phyloP scores from a whole-genome alignment of 1,140 invertebrate species.

The Aricia agestis region DNA sequence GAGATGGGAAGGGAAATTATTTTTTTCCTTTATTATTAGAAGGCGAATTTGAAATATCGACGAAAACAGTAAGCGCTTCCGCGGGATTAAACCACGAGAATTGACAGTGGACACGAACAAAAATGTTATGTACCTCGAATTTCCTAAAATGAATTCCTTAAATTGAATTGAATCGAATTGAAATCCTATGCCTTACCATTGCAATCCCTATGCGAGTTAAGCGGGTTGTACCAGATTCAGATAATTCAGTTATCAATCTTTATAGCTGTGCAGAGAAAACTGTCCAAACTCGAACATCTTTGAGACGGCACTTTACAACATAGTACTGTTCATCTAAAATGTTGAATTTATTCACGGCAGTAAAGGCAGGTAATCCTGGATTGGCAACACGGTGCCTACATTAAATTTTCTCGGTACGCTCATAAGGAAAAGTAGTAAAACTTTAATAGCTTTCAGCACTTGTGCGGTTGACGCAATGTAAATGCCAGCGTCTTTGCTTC shows the following conservation, averaged over 20 bases:
- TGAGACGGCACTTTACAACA: neutral
- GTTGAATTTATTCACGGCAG: neutral
- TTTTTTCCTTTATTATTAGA: too few relatives aligned
- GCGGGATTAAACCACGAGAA: too few relatives aligned
- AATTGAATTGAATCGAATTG: too few relatives aligned
- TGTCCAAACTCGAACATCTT: neutral
- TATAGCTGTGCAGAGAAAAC: neutral
- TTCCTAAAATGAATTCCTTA: too few relatives aligned
- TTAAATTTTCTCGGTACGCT: conserved; percentile 15
- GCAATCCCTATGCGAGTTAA: too few relatives aligned
- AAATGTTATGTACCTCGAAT: too few relatives aligned
- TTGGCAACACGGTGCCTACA: neutral
- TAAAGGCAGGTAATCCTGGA: neutral
- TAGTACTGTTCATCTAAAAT: neutral
- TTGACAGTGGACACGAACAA: too few relatives aligned
- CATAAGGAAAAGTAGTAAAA: conserved; percentile 31
- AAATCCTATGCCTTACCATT: too few relatives aligned
- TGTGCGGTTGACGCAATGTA: neutral
- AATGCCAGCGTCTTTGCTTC: conserved; percentile 22
- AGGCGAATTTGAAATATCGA: too few relatives aligned
- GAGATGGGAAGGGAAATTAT: too few relatives aligned
- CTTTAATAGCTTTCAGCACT: conserved; percentile 28
- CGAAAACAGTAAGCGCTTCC: too few relatives aligned
- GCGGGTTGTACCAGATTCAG: too few relatives aligned
- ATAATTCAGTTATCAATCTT: neutral